Percentiles rank a stretch among this genome's conserved stretches.
Conservation (phyloP, 2,797 vertebrate species). For the Vultur gryphus region DNA sequence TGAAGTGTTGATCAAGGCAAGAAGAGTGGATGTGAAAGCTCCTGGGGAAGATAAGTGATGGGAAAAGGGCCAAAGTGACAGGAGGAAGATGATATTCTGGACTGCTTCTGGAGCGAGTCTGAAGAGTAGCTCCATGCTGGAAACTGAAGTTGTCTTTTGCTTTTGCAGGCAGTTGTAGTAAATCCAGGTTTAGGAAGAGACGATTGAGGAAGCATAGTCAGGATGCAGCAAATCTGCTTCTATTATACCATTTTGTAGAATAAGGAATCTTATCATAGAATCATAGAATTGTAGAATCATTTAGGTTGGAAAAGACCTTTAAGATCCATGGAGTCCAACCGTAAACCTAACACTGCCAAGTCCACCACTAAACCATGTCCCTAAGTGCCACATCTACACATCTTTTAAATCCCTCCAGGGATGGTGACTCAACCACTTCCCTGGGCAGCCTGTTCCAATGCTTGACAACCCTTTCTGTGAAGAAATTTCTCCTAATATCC, state of each 20-base stretch:
- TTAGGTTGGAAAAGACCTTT: not conserved
- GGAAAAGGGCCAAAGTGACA: not conserved
- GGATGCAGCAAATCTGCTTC: not conserved
- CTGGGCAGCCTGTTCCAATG: not conserved
- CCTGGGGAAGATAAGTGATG: not conserved
- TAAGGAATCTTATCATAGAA: not conserved
- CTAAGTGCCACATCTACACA: fast-evolving
- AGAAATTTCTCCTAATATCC: not conserved
- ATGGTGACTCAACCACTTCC: too few relatives aligned
- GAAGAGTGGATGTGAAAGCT: not conserved
- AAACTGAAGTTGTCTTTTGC: not conserved
- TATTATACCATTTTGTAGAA: fast-evolving
- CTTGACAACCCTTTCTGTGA: too few relatives aligned
- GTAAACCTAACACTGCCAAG: not conserved
- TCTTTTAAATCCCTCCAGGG: not conserved
- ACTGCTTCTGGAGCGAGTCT: not conserved
- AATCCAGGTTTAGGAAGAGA: not conserved
- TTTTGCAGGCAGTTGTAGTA: not conserved
- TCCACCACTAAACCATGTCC: not conserved
- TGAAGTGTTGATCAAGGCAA: not conserved
- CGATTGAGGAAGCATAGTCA: not conserved
- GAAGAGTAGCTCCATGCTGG: not conserved
- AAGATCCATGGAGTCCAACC: fast-evolving
- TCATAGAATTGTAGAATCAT: not conserved
- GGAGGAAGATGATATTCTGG: not conserved